Conservation (phyloP, 2,113 vertebrate species). For the Hylia prasina region DNA sequence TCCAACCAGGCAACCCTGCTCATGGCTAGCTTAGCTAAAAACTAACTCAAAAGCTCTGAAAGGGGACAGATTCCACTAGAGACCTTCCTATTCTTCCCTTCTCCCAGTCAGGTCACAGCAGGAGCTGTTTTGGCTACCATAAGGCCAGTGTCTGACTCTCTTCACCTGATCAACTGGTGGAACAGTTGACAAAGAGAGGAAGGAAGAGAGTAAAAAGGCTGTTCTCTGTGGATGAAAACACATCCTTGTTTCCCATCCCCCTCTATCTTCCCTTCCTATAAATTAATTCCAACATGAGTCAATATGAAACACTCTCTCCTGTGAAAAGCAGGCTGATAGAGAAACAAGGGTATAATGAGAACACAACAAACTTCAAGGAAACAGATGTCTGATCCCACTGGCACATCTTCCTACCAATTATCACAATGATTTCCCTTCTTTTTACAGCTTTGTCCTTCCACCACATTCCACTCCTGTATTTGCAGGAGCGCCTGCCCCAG, state of each 20-base stretch:
- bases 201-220: background rate
- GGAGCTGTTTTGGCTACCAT: background rate
- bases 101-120: background rate
- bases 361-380: conserved; percentile 17
- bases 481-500: background rate
- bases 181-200: background rate
- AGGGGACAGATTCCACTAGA: background rate
- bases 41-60: background rate
- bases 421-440: background rate
- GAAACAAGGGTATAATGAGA: background rate
- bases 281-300: background rate
- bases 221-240: background rate
- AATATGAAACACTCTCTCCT: background rate
- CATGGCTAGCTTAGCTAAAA: background rate
- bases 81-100: background rate
- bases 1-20: background rate
- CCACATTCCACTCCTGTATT: background rate
- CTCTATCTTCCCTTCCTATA: background rate
- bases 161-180: background rate
- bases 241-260: background rate
- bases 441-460: conserved; percentile 7
- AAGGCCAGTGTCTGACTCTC: background rate
- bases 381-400: conserved; percentile 10
- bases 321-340: background rate
- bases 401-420: background rate